phyloP scores from a whole-genome alignment of 2,888 invertebrate species.

The Sesamia inferens region DNA sequence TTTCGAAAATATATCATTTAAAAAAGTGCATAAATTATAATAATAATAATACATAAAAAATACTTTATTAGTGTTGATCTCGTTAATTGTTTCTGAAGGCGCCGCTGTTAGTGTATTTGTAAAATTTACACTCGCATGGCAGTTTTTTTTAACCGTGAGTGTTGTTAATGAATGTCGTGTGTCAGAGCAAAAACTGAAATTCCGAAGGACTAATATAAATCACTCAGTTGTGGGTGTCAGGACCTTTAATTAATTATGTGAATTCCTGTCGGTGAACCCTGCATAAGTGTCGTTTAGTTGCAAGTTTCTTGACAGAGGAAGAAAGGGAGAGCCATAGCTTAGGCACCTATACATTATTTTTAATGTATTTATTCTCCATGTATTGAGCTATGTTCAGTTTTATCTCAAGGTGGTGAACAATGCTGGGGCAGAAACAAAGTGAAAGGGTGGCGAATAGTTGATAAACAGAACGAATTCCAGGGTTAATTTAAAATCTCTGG shows the following conservation, averaged over 20 bases:
- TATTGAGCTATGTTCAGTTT: too few relatives aligned
- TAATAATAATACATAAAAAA: background rate
- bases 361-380: too few relatives aligned
- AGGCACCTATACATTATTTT: too few relatives aligned
- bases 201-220: slow-evolving; percentile 80
- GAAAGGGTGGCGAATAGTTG: too few relatives aligned
- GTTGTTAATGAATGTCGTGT: slow-evolving; percentile 83
- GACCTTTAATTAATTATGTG: slow-evolving; percentile 85
- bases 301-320: slow-evolving; percentile 32
- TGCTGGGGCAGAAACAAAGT: too few relatives aligned
- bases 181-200: slow-evolving; percentile 83
- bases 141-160: slow-evolving; percentile 64
- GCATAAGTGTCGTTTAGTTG: slow-evolving; percentile 44
- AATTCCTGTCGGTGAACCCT: slow-evolving; percentile 79
- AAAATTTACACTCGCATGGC: slow-evolving; percentile 49
- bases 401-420: too few relatives aligned
- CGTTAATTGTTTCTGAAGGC: slow-evolving; percentile 24
- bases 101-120: slow-evolving; percentile 51
- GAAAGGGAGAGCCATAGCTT: background rate
- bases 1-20: too few relatives aligned
- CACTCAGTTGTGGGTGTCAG: slow-evolving; percentile 77
- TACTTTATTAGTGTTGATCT: slow-evolving; percentile 10
- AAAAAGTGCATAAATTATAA: too few relatives aligned
- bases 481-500: too few relatives aligned
- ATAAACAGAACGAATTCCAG: too few relatives aligned